Evolutionary conservation across 1,140 invertebrate genomes (phyloP).

Genomic region (Neodiprion virginianus): DNA sequence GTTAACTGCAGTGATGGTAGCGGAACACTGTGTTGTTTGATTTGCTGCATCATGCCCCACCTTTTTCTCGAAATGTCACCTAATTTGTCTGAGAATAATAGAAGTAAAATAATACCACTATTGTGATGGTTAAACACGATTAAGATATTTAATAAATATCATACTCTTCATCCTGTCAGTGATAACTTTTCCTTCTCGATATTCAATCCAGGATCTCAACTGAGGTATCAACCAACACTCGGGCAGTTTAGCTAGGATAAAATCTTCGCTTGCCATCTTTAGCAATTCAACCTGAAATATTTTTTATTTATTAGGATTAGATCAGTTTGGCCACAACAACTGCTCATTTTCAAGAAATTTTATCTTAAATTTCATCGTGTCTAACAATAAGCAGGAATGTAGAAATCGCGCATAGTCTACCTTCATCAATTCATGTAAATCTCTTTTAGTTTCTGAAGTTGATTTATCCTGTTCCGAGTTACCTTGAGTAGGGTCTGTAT

Average conservation of each 20-base stretch:
- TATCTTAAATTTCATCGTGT: too few relatives aligned
- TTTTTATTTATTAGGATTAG: neutral
- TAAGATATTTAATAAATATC: slow-evolving; percentile 3
- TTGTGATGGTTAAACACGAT: slow-evolving; percentile 8
- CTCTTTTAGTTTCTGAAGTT: neutral
- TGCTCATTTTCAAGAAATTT: too few relatives aligned
- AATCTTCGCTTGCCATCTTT: slow-evolving; percentile 47
- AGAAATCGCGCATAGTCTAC: neutral
- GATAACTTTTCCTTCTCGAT: slow-evolving; percentile 40
- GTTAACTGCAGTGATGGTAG: slow-evolving; percentile 29
- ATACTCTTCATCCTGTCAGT: slow-evolving; percentile 41
- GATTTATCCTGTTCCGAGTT: neutral
- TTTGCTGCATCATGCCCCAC: slow-evolving; percentile 27
- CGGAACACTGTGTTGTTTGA: slow-evolving; percentile 1
- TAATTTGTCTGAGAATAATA: slow-evolving; percentile 27
- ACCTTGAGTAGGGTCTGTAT: too few relatives aligned
- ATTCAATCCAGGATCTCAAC: slow-evolving; percentile 47
- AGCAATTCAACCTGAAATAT: slow-evolving; percentile 41
- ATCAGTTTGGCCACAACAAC: too few relatives aligned
- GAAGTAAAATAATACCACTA: slow-evolving; percentile 12
- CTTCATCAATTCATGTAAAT: neutral
- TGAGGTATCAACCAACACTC: slow-evolving; percentile 46
- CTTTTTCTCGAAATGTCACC: slow-evolving; percentile 7
- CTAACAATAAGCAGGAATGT: too few relatives aligned
- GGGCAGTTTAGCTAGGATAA: slow-evolving; percentile 50